Base-by-base conservation (phyloP, 2,888 invertebrate genomes). In the Drosophila imparisetae region DNA sequence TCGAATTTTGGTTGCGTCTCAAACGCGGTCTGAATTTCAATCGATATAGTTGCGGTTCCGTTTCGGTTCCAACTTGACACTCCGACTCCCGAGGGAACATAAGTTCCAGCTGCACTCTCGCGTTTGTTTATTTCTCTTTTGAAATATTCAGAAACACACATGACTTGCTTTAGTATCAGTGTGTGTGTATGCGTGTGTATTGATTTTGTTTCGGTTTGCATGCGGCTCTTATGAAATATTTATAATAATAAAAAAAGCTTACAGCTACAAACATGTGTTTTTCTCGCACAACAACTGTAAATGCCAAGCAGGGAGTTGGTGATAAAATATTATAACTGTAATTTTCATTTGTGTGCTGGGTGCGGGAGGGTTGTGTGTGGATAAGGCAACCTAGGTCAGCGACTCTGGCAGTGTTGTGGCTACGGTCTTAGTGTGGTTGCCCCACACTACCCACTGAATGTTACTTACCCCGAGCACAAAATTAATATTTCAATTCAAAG, bases 161-260 rank as follows among this genome's bases (percentile, higher is more conserved):
- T 53, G 59, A 53, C 40, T 52, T 45, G 50, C 42, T 42, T 27
- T 40, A 42, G 11, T 49, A 5, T 27, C 2, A 0, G 48, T 27
- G 27, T 6, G 15, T 48, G 48, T 7, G 42, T 18, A 18, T 18
- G 27, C 27, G 29, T 30, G 7, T 4, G 30, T 86, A 86, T 86
- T 89, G 86, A 86, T 86, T 86, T 86, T 86, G 72, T 61, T 81
- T 29, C 78, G 70, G 84, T 79, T 80, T 76, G 78, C 87, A 84
- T 84, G 77, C 77, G 86, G 87, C 79, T 81, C 61, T 78, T 83
- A 83, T 89, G 73, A 89, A 86, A 86, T 89, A 86, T 86, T 89
- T 75, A 86, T 87, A 72, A 60, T 66, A 63, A 74, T 75, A 86
- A 54, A 40, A 79, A 60, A 66, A 62, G 68, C 27, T 27, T 77